Conservation (phyloP, 2,797 vertebrate genomes). For the Coracias cyanogaster region DNA sequence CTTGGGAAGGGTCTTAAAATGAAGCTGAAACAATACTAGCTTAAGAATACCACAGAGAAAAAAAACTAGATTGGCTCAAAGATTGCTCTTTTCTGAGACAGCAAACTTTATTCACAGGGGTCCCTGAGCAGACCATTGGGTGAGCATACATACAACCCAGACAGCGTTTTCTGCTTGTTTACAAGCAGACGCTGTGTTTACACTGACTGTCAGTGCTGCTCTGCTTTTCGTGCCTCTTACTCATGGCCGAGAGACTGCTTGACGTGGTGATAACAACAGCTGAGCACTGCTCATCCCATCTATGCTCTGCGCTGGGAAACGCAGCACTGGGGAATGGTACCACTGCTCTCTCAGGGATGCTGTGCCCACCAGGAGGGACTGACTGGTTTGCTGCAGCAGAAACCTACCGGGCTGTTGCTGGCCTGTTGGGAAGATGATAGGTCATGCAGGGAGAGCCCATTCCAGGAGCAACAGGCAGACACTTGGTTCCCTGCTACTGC, state of each 20-base stretch:
- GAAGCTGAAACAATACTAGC: not conserved
- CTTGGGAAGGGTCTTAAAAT: not conserved
- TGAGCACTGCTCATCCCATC: not conserved
- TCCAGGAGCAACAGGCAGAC: not conserved
- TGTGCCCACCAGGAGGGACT: not conserved
- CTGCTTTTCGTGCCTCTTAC: not conserved
- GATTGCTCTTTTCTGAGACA: not conserved
- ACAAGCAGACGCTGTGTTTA: not conserved
- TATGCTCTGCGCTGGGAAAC: not conserved
- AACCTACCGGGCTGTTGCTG: not conserved
- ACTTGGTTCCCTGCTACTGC: not conserved
- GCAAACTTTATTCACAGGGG: rapidly evolving
- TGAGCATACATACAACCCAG: not conserved
- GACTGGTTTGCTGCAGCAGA: not conserved
- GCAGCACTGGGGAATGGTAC: not conserved
- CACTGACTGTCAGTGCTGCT: not conserved
- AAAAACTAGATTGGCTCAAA: not conserved
- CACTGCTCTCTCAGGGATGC: not conserved
- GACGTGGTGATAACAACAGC: not conserved
- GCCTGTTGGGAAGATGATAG: not conserved
- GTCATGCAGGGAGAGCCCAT: not conserved
- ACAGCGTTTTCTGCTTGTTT: not conserved
- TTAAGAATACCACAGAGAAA: not conserved
- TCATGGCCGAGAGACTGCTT: not conserved
- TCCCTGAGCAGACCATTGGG: not conserved